Evolutionary conservation across 2,113 vertebrate genomes (phyloP), one percentile per base, ranked within the genome.

Genomic region (Catagonus wagneri): DNA sequence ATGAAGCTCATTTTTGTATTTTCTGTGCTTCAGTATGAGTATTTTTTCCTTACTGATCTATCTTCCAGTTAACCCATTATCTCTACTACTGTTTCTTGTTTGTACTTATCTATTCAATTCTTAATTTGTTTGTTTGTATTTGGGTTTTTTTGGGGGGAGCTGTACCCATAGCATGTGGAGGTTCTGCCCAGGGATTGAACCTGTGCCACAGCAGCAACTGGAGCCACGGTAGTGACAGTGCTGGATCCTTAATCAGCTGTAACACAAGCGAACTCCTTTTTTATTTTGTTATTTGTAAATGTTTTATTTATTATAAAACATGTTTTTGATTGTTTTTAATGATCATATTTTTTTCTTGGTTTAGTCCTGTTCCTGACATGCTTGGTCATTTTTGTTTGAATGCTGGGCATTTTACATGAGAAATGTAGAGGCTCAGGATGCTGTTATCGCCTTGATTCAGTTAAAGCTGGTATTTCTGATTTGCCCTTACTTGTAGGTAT

Each of bases 361-460:
- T 83, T 93, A 76, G 20, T 52, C 36, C 8, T 91, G 78, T 81
- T 85, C 69, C 56, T 68, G 61, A 25, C 9, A 27, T 86, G 23
- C 29, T 69, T 74, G 52, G 69, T 60, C 34, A 90, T 52, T 94
- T 89, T 84, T 87, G n/a, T 80, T 91, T 95, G 74, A 23, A 52
- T 69, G 63, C 65, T 83, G 25, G 72, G n/a, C 79, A 83, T 95
- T 86, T 89, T 85, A 39, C 20, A 6, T 74, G 32, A 39, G 92
- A 72, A 87, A 63, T n/a, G 1, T 25, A 74, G 56, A 74, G 44
- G 27, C 22, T 72, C 11, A 1, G 6, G 9, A 8, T 91, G 39
- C 54, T 63, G 23, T 39, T 39, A 36, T 71, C 65, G 20, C 36
- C 80, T 66, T 13, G 34, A 19, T 78, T 81, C 14, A 76, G n/a